Evolutionary conservation across 2,888 invertebrate species (phyloP).

Genomic region (Cataglyphis cursor): DNA sequence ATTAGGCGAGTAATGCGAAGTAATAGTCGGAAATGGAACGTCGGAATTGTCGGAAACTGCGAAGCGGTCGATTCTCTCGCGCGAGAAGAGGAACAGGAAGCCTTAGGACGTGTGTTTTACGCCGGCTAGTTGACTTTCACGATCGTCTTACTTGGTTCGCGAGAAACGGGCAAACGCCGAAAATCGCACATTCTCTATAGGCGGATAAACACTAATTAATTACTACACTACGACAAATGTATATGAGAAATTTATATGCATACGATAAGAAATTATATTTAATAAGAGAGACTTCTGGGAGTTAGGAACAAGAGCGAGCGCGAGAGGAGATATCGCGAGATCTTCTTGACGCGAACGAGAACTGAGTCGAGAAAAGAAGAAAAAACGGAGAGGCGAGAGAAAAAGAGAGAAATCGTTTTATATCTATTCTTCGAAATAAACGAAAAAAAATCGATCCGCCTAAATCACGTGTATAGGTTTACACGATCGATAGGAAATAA

Average conservation of each 20-base stretch:
- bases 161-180: constrained; percentile 64
- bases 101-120: constrained; percentile 72
- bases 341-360: constrained; percentile 22
- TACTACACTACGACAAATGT: constrained; percentile 72
- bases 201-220: constrained; percentile 78
- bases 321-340: constrained; percentile 26
- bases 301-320: constrained; percentile 38
- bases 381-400: constrained; percentile 18
- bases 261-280: constrained; percentile 78
- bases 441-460: constrained; percentile 46
- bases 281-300: constrained; percentile 73
- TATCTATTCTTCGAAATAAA: constrained; percentile 57
- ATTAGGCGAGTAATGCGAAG: constrained; percentile 27
- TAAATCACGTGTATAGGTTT: constrained; percentile 55
- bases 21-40: constrained; percentile 42
- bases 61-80: constrained; percentile 68
- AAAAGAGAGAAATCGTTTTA: constrained; percentile 58
- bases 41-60: constrained; percentile 48
- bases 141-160: constrained; percentile 64
- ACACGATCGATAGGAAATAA: constrained; percentile 50
- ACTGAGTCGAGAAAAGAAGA: background rate
- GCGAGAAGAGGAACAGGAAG: constrained; percentile 67
- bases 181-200: constrained; percentile 69
- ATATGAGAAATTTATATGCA: constrained; percentile 73
- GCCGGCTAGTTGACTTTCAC: constrained; percentile 74